These are phyloP conservation scores for Galendromus occidentalis DNA, from an alignment of 1,140 invertebrate genomes.

Conservation along the genomic window DNA sequence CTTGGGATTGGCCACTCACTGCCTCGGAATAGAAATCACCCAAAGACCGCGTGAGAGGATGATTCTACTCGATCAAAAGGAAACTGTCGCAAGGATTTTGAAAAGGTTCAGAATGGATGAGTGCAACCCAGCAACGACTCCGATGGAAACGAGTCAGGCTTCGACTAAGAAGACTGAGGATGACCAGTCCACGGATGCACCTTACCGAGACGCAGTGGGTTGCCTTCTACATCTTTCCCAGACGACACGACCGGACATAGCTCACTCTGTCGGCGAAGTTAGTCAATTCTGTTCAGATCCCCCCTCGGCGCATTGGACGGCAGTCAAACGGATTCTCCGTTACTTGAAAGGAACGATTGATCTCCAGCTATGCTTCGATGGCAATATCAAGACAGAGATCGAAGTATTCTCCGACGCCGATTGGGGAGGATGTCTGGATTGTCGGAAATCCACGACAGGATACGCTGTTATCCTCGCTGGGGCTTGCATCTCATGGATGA, in stretches of 20 bases:
- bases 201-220: conserved; percentile 25
- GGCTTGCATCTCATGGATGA: conserved; percentile 31
- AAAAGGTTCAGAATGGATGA: background rate
- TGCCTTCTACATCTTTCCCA: conserved; percentile 25
- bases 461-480: conserved; percentile 24
- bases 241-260: conserved; percentile 26
- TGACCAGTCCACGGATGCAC: no score
- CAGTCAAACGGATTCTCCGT: conserved; percentile 27
- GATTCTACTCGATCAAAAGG: no score
- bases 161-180: background rate
- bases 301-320: conserved; percentile 23
- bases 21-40: no score
- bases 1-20: no score
- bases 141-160: background rate
- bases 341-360: no score
- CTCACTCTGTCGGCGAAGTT: background rate
- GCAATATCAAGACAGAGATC: no score
- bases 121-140: background rate
- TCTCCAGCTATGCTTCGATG: conserved; percentile 21
- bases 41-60: no score
- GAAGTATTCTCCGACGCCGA: conserved; percentile 25
- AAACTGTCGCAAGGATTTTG: background rate
- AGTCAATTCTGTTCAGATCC: background rate
- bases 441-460: conserved; percentile 24
- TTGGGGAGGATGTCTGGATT: conserved; percentile 22